These are phyloP conservation scores for Cyprinodon variegatus DNA, from an alignment of 2,113 vertebrate genomes.

Conservation along the genomic window DNA sequence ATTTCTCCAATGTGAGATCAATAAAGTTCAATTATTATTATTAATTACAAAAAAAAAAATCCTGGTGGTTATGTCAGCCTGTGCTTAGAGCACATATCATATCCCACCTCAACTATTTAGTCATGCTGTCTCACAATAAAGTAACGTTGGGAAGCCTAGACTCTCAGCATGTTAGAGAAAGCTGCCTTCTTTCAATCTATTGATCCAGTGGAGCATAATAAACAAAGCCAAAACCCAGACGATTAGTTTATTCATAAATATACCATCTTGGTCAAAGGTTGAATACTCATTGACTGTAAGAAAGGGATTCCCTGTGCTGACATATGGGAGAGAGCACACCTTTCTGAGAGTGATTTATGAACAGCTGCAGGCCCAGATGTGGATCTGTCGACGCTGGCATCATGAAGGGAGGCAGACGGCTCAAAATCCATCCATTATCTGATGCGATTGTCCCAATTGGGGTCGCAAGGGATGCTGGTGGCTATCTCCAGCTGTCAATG, in stretches of 20 bases:
- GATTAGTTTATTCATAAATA: not conserved
- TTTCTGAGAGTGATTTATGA: constrained; percentile 77
- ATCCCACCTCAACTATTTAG: not conserved
- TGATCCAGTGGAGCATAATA: no score
- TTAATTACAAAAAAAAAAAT: no score
- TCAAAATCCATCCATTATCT: not conserved
- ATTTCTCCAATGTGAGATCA: no score
- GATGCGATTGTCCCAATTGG: no score
- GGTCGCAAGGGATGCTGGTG: no score
- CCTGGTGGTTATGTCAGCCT: no score
- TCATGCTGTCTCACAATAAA: not conserved
- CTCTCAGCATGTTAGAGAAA: no score
- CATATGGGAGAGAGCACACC: constrained; percentile 71
- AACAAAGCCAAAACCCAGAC: constrained; percentile 11
- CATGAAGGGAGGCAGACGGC: constrained; percentile 72
- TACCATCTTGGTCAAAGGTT: constrained; percentile 41
- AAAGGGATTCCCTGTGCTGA: constrained; percentile 68
- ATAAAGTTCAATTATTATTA: no score
- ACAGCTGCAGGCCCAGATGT: constrained; percentile 76
- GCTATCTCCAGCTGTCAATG: no score
- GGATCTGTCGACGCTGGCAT: constrained; percentile 70
- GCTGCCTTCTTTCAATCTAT: no score
- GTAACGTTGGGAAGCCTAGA: no score
- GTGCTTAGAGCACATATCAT: not conserved
- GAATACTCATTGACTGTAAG: constrained; percentile 37